phyloP scores from a whole-genome alignment of 2,113 vertebrate species.

The Athene cunicularia region DNA sequence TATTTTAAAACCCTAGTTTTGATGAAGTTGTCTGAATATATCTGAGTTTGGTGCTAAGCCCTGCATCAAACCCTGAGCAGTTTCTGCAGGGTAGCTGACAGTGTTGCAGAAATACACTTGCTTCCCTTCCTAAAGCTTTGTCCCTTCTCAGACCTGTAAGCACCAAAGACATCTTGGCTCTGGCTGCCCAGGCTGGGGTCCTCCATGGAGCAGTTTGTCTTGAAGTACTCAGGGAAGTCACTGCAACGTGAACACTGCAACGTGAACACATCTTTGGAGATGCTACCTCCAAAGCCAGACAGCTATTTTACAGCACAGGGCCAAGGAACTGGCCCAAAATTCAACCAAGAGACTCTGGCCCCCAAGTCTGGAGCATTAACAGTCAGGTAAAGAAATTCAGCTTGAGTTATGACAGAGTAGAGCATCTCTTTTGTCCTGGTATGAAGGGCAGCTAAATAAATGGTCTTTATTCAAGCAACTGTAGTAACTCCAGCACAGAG shows the following conservation, averaged over 20 bases:
- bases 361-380: neutral
- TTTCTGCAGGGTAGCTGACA: neutral
- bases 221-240: neutral
- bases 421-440: neutral
- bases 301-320: neutral
- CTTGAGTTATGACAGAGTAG: neutral
- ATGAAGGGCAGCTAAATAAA: neutral
- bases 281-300: neutral
- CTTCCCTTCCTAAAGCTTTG: neutral
- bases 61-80: rapidly evolving
- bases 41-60: neutral
- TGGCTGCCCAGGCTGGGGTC: neutral
- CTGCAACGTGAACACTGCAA: rapidly evolving
- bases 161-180: neutral
- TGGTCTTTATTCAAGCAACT: neutral
- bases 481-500: neutral
- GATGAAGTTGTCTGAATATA: neutral
- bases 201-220: neutral
- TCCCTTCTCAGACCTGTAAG: neutral
- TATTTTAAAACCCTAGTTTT: neutral
- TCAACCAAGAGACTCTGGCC: neutral
- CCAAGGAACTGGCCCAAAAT: neutral
- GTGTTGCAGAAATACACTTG: neutral
- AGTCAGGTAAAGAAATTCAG: neutral
- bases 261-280: neutral